phyloP scores from a whole-genome alignment of 2,888 invertebrate species.

The Trachelus troglodyta region DNA sequence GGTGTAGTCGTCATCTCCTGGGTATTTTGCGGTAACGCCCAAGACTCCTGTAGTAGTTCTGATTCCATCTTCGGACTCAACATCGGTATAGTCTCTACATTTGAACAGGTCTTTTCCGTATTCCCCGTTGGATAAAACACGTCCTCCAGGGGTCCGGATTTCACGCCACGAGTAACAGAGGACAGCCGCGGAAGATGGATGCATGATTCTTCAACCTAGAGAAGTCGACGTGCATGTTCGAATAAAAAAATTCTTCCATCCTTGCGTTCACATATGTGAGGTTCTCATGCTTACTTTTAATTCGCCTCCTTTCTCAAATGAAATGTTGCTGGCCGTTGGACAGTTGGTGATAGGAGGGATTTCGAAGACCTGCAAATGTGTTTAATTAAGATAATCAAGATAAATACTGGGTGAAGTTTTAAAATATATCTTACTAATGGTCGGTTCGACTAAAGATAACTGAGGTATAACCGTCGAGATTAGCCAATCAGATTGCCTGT shows the following conservation, averaged over 20 bases:
- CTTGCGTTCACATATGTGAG: background rate
- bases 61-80: conserved; percentile 52
- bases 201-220: conserved; percentile 56
- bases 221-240: conserved; percentile 12
- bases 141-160: conserved; percentile 39
- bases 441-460: background rate
- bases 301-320: conserved; percentile 59
- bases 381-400: background rate
- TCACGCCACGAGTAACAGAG: conserved; percentile 65
- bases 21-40: conserved; percentile 17
- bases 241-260: background rate
- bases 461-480: background rate
- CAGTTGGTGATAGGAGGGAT: conserved; percentile 62
- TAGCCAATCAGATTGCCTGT: background rate
- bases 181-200: conserved; percentile 48
- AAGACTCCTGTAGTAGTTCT: conserved; percentile 41
- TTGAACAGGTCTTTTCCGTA: conserved; percentile 36
- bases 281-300: conserved; percentile 50
- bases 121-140: conserved; percentile 25
- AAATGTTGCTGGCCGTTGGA: conserved; percentile 64
- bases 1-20: background rate
- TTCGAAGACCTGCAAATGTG: conserved; percentile 51
- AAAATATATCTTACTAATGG: background rate
- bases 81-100: conserved; percentile 45
- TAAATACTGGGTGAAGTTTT: conserved; percentile 6